Evolutionary conservation across 2,888 invertebrate genomes (phyloP), one percentile per base, ranked within the genome.

Genomic region (Therioaphis trifolii): DNA sequence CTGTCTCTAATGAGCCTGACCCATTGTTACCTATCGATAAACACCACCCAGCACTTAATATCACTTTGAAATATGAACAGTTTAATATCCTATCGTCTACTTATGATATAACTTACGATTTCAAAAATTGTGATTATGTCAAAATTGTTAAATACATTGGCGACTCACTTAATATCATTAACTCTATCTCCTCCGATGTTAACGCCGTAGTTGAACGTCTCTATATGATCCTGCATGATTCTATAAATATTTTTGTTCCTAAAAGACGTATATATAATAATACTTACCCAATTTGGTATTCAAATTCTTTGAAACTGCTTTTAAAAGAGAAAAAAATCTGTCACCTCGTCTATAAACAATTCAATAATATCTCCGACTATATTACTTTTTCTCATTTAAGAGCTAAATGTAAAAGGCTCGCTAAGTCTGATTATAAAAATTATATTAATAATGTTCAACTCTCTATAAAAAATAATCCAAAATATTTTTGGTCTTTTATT

Each of bases 1-100:
- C 15, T 55, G 15, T 55, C 15, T 55, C 55, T 55, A 55, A 55
- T n/a, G n/a, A n/a, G n/a, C n/a, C n/a, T n/a, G n/a, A n/a, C n/a
- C n/a, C n/a, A n/a, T n/a, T n/a, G n/a, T n/a, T 55, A 55, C 55
- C 55, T n/a, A 55, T 55, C 15, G 55, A 55, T 55, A 55, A 55
- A 21, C 55, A 55, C 55, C 55, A 15, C 55, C 55, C 55, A 55
- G 55, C 55, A 55, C 21, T 55, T 15, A 55, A 55, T 55, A 55
- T 55, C 55, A 55, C 21, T 11, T 21, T 55, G 21, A 55, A 55
- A n/a, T 55, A 55, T 55, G 21, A 55, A n/a, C 55, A 55, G 15
- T 55, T 55, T 21, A 55, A 55, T 55, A 55, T 55, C n/a, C 15
- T 55, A 21, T 21, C 55, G 5, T 4, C 21, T 21, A 15, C 15